Evolutionary conservation across 2,888 invertebrate genomes (phyloP).

Genomic region (Mythimna pallens): DNA sequence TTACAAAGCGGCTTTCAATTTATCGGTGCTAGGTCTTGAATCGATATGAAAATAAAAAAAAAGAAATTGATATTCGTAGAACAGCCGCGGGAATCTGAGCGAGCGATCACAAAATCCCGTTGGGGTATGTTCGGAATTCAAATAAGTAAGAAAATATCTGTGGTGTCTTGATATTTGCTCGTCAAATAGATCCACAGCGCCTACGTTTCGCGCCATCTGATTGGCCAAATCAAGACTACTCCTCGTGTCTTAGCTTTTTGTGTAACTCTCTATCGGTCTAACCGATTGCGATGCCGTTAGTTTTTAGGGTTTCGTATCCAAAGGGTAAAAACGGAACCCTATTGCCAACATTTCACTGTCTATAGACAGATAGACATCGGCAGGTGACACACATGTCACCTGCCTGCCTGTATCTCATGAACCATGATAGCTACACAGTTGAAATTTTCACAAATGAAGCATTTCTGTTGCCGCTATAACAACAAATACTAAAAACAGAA

Average conservation of each 20-base stretch:
- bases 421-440: too few relatives aligned
- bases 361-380: too few relatives aligned
- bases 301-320: too few relatives aligned
- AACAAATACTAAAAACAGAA: too few relatives aligned
- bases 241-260: constrained; percentile 6
- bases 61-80: constrained; percentile 52
- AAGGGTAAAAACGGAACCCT: too few relatives aligned
- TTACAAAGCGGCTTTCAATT: constrained; percentile 48
- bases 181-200: constrained; percentile 51
- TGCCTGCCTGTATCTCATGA: too few relatives aligned
- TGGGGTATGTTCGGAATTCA: constrained; percentile 64
- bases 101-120: constrained; percentile 54
- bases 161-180: constrained; percentile 53
- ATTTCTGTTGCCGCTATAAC: too few relatives aligned
- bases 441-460: too few relatives aligned
- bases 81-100: constrained; percentile 38
- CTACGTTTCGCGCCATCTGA: constrained; percentile 43
- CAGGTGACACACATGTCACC: too few relatives aligned
- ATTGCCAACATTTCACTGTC: too few relatives aligned
- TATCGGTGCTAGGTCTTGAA: constrained; percentile 20
- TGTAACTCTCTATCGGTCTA: not conserved
- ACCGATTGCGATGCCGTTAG: not conserved
- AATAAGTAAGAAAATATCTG: constrained; percentile 62
- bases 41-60: constrained; percentile 14
- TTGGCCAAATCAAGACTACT: constrained; percentile 48